phyloP scores from a whole-genome alignment of 2,113 vertebrate genomes.

The Aplodontia rufa region DNA sequence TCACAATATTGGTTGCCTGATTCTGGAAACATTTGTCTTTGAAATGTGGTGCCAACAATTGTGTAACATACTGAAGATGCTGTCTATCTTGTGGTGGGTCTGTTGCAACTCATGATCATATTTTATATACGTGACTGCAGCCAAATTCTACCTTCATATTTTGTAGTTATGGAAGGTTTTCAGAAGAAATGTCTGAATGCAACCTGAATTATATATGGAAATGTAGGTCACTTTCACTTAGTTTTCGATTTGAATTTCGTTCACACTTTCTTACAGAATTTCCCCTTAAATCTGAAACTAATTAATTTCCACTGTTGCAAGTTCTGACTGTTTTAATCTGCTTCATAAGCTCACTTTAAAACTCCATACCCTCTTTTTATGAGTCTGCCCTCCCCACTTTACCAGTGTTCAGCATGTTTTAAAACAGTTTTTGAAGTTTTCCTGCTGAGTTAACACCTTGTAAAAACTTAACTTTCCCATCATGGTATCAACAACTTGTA shows the following conservation, averaged over 20 bases:
- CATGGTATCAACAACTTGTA: slow-evolving; percentile 27
- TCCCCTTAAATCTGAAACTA: slow-evolving; percentile 74
- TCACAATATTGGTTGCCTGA: not conserved
- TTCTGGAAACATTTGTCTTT: slow-evolving; percentile 22
- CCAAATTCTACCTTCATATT: not conserved
- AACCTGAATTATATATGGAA: slow-evolving; percentile 41
- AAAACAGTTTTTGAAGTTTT: slow-evolving; percentile 50
- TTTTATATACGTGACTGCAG: slow-evolving; percentile 1
- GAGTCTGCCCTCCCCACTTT: not conserved
- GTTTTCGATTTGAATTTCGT: slow-evolving; percentile 64
- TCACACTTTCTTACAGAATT: slow-evolving; percentile 44
- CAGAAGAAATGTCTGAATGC: slow-evolving; percentile 8
- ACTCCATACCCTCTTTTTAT: slow-evolving; percentile 43
- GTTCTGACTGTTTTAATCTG: slow-evolving; percentile 71
- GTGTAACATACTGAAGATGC: not conserved
- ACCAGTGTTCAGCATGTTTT: slow-evolving; percentile 36
- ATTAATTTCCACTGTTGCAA: slow-evolving; percentile 76
- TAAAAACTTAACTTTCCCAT: slow-evolving; percentile 46
- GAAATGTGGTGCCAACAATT: slow-evolving; percentile 18
- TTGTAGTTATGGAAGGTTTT: slow-evolving; percentile 26
- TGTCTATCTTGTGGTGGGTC: not conserved
- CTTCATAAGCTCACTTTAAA: slow-evolving; percentile 64
- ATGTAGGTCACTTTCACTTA: slow-evolving; percentile 52
- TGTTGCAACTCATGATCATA: not conserved
- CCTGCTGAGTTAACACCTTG: slow-evolving; percentile 39